Conservation (phyloP, 2,113 vertebrate genomes). For the Telmatochromis sp. region DNA sequence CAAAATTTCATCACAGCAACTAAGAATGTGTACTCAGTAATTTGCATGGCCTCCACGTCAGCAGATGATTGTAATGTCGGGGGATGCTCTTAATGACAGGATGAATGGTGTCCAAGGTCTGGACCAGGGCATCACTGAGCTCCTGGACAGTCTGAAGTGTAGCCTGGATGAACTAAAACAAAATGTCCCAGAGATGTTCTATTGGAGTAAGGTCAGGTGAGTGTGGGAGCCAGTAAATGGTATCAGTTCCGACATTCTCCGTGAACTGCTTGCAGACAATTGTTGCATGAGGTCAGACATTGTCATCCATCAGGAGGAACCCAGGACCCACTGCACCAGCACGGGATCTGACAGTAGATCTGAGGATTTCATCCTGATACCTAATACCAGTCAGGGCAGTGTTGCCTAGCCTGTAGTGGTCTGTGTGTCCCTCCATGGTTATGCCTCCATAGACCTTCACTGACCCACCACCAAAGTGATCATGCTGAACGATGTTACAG, state of each 20-base stretch:
- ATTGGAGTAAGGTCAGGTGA: background rate
- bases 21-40: background rate
- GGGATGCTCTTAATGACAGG: background rate
- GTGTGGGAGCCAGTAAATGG: background rate
- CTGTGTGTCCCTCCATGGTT: background rate
- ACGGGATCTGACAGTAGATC: background rate
- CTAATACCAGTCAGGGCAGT: background rate
- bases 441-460: background rate
- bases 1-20: background rate
- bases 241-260: background rate
- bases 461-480: background rate
- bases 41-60: background rate
- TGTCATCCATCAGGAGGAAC: background rate
- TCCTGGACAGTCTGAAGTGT: background rate
- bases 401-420: background rate
- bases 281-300: background rate
- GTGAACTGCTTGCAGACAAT: background rate
- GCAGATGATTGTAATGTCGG: background rate
- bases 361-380: background rate
- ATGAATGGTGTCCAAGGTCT: background rate
- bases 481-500: background rate
- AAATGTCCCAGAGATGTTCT: background rate
- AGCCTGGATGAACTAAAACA: background rate
- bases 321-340: background rate
- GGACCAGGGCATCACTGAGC: background rate